Evolutionary conservation across 1,140 invertebrate species (phyloP), one percentile per base, ranked within the genome.

Genomic region (Atopsyche davidsoni): DNA sequence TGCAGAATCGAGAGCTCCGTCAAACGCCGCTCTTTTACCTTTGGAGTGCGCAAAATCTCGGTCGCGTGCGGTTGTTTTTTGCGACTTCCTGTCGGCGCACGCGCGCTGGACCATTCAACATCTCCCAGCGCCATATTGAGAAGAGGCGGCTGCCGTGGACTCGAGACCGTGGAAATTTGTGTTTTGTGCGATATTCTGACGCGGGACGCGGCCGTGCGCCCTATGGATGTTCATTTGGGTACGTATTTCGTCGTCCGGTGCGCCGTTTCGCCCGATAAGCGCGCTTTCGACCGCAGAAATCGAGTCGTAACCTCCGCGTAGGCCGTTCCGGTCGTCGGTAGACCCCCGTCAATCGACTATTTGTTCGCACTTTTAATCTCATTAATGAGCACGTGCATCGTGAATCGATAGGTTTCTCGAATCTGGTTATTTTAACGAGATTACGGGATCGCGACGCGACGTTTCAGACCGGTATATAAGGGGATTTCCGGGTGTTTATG

Each of bases 171-270:
- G 66, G 64, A 67, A 48, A 69, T 66, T 67, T 65, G 68, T 70
- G 68, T 66, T 71, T 71, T 69, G 67, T 71, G 70, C 68, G 70
- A 70, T 72, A 71, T 68, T 62, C 69, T 67, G 65, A 67, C 68
- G 68, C 70, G 67, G 69, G 70, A 67, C 62, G 65, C 65, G 70
- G 66, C 67, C 68, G 67, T 66, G 65, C 69, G 69, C 69, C 70
- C 70, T 73, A 73, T 73, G 70, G 70, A 71, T 73, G 71, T 70
- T 70, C 67, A 69, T 66, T 73, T 59, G 69, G 70, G 70, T 73
- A 73, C 65, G 70, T 73, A 72, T 69, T 59, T 63, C 56, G 61
- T 61, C 62, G 57, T 63, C 65, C 67, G 65, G 65, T 62, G 62
- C 31, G 25, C 21, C 46, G 35, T 53, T 59, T 61, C 51, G 61